Evolutionary conservation across 1,140 invertebrate species (phyloP), one percentile per base, ranked within the genome.

Genomic region (Leptestheria dahalacensis): DNA sequence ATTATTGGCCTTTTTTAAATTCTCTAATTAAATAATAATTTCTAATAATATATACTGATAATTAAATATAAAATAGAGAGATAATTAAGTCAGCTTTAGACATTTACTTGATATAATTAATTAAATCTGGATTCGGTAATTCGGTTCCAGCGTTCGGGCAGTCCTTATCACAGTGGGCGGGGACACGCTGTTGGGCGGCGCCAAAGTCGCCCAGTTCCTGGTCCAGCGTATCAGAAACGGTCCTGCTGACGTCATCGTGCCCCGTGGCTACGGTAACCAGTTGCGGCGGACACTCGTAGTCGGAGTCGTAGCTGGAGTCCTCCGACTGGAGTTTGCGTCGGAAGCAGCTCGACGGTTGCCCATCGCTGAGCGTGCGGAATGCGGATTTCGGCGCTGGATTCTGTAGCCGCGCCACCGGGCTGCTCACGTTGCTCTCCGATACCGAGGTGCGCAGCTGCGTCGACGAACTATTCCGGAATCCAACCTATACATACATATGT

Each of bases 291-390:
- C 72, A 76, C 53, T 88, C 86, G 67, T 81, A 86, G 70, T 90
- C 87, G 3, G 86, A 88, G 71, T 90, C 88, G 70, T 91, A 90
- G 63, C 86, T 88, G 23, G 85, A 88, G 70, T 90, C 88, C 67
- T 89, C 86, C 15, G 65, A 81, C 77, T 68, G 72, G 63, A 70
- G 64, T 48, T 66, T 70, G 11, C 58, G 11, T 33, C 50, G 28
- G 20, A 41, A 56, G 48, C 29, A 51, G 20, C 24, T 58, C 55
- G 28, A 48, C 11, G 24, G 55, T 15, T 48, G 57, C 18, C 54
- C 61, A 26, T 51, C 55, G 47, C 48, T 57, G 23, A 59, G 20
- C 50, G 29, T 47, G 21, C 47, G 47, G 41, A 46, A 60, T 23
- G 49, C 48, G 58, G 23, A 49, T 15, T n/a, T 60, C 18, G 49